Conservation (phyloP, 2,113 vertebrate genomes). For the Romanogobio albipinnatus region DNA sequence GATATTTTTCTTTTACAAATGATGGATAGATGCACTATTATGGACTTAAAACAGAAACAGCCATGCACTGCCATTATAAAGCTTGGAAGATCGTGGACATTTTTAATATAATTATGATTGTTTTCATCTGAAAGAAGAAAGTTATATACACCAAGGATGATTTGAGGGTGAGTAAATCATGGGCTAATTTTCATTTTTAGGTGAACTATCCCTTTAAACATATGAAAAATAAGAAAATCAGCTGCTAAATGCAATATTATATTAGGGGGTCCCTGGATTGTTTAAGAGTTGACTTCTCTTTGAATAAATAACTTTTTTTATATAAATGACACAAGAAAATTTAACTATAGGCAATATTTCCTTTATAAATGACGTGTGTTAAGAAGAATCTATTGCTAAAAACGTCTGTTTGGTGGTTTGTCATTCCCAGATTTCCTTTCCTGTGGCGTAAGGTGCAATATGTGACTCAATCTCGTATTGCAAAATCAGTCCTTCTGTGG, state of each 20-base stretch:
- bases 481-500: neutral
- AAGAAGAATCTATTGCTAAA: neutral
- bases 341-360: neutral
- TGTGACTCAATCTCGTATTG: conserved; percentile 48
- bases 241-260: neutral
- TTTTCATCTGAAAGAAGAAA: no score
- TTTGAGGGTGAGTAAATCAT: no score
- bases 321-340: neutral
- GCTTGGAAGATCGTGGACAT: no score
- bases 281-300: neutral
- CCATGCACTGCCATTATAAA: no score
- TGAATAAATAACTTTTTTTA: neutral
- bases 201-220: no score
- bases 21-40: no score
- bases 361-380: neutral
- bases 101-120: no score
- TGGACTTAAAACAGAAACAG: no score
- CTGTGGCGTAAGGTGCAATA: neutral
- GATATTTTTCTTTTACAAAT: no score
- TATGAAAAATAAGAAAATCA: no score
- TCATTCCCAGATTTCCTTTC: conserved; percentile 3
- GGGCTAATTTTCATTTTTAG: no score
- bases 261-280: neutral
- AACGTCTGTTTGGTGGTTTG: neutral
- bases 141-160: no score